Evolutionary conservation across 1,140 invertebrate species (phyloP).

Genomic region (Amphibalanus amphitrite): DNA sequence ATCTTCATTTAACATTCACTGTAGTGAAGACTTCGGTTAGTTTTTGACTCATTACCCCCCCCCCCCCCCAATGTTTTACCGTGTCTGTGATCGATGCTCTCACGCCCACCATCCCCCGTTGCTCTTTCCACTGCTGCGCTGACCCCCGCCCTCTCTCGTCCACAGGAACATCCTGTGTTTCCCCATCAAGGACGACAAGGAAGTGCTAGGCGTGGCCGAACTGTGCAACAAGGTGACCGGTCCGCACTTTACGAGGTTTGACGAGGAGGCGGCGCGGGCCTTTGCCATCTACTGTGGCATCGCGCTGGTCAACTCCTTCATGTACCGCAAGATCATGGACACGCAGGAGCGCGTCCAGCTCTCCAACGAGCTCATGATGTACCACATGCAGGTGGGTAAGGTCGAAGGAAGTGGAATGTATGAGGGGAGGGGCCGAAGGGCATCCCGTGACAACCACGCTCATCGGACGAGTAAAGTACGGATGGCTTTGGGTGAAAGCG

Average conservation of each 20-base stretch:
- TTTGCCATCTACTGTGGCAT: slow-evolving; percentile 73
- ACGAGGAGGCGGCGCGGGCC: slow-evolving; percentile 62
- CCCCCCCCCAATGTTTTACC: too few relatives aligned
- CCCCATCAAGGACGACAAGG: slow-evolving; percentile 59
- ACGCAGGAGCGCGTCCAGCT: slow-evolving; percentile 55
- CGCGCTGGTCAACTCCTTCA: slow-evolving; percentile 61
- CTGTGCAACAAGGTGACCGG: slow-evolving; percentile 59
- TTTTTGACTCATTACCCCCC: too few relatives aligned
- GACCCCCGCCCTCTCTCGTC: slow-evolving; percentile 1
- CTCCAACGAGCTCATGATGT: slow-evolving; percentile 67
- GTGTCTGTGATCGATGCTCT: too few relatives aligned
- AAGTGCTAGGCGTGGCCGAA: slow-evolving; percentile 65
- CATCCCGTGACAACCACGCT: too few relatives aligned
- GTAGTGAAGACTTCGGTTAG: too few relatives aligned
- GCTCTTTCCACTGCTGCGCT: too few relatives aligned
- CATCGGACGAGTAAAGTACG: too few relatives aligned
- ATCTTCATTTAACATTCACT: too few relatives aligned
- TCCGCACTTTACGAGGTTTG: slow-evolving; percentile 53
- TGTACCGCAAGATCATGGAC: slow-evolving; percentile 60
- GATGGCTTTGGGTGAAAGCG: too few relatives aligned
- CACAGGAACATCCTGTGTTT: slow-evolving; percentile 64
- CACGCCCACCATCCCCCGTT: too few relatives aligned
- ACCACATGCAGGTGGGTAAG: slow-evolving; percentile 52
- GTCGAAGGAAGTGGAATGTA: too few relatives aligned
- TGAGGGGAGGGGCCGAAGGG: too few relatives aligned